Evolutionary conservation across 2,888 invertebrate species (phyloP).

Genomic region (Lingula anatina): DNA sequence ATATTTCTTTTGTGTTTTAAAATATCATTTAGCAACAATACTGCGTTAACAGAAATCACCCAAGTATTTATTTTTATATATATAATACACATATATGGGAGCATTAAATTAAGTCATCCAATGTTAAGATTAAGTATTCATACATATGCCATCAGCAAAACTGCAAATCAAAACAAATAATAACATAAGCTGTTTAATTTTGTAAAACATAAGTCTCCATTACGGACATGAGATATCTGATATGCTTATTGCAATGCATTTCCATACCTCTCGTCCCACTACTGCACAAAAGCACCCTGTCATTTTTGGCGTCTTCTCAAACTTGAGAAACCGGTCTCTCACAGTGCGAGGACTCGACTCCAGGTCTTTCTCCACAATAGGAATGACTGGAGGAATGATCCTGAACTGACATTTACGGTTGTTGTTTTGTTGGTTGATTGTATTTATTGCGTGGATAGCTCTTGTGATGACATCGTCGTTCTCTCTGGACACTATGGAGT

Average conservation of each 20-base stretch:
- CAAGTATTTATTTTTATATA: too few species aligned
- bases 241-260: not conserved
- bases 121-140: too few species aligned
- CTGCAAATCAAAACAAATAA: too few species aligned
- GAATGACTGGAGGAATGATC: constrained; percentile 44
- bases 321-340: constrained; percentile 34
- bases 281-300: constrained; percentile 48
- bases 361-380: constrained; percentile 38
- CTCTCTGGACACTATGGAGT: constrained; percentile 38
- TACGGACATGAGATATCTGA: not conserved
- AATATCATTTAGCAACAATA: too few species aligned
- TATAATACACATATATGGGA: too few species aligned
- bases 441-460: constrained; percentile 38
- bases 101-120: too few species aligned
- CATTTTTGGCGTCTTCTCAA: constrained; percentile 30
- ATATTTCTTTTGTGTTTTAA: too few species aligned
- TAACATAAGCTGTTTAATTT: too few species aligned
- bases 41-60: too few species aligned
- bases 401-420: constrained; percentile 36
- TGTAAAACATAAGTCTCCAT: too few species aligned
- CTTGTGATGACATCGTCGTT: constrained; percentile 40
- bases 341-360: constrained; percentile 31
- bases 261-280: constrained; percentile 43
- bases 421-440: constrained; percentile 18
- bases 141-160: too few species aligned